Evolutionary conservation across 2,888 invertebrate genomes (phyloP).

Genomic region (Siphlonurus alternatus): DNA sequence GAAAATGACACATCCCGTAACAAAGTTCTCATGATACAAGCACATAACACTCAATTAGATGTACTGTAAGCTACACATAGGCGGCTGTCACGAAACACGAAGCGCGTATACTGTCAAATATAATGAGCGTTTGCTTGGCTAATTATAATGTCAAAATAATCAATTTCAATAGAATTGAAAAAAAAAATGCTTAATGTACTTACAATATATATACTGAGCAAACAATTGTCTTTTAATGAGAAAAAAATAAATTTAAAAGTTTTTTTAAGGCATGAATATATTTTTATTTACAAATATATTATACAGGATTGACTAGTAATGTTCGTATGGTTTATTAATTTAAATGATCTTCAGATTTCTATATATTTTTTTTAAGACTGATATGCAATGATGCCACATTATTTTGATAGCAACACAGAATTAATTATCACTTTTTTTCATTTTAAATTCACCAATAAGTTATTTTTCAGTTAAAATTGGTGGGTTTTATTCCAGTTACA

Average conservation of each 20-base stretch:
- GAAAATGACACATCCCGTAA: too few relatives aligned
- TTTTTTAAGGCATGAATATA: not conserved
- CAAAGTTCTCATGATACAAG: too few relatives aligned
- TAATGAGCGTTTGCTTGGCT: too few relatives aligned
- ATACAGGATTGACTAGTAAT: not conserved
- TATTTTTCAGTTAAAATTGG: not conserved
- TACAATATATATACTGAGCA: not conserved
- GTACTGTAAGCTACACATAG: too few relatives aligned
- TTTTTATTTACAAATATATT: not conserved
- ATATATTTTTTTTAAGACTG: not conserved
- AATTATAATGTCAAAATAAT: too few relatives aligned
- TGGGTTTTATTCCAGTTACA: not conserved
- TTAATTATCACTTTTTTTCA: not conserved
- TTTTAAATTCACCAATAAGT: not conserved
- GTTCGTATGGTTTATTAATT: not conserved
- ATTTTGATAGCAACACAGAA: not conserved
- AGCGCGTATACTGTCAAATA: too few relatives aligned
- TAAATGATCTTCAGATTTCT: not conserved
- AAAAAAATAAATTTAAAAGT: not conserved
- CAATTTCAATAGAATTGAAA: too few relatives aligned
- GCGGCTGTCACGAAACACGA: too few relatives aligned
- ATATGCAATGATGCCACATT: not conserved
- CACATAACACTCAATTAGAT: too few relatives aligned
- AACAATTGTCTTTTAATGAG: not conserved
- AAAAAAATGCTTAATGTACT: too few relatives aligned